A percentile compares a stretch with the other conserved stretches of the same genome.
Evolutionary conservation across 2,797 vertebrate species (phyloP).

Genomic region (Danio albolineatus): DNA sequence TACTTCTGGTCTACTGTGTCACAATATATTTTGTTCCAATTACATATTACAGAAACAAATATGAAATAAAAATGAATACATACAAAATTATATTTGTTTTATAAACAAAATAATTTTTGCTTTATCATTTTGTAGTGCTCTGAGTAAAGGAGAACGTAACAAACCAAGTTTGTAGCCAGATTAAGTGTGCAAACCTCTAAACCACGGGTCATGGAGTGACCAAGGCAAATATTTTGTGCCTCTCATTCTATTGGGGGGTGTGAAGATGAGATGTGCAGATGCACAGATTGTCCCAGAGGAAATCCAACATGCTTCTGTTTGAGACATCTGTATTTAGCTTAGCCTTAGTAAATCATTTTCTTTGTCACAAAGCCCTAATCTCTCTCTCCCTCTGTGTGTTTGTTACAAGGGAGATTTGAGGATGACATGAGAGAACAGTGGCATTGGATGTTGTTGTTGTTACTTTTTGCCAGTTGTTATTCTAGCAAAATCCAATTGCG

Average conservation of each 20-base stretch:
- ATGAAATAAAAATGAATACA: neutral
- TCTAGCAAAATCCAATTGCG: conserved; percentile 67
- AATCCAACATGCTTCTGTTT: conserved; percentile 65
- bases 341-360: conserved; percentile 73
- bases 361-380: conserved; percentile 78
- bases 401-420: conserved; percentile 67
- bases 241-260: conserved; percentile 13
- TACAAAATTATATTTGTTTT: no score
- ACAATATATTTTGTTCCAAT: neutral
- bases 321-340: conserved; percentile 78
- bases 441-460: conserved; percentile 58
- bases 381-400: conserved; percentile 58
- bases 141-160: neutral
- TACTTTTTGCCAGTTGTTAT: conserved; percentile 55
- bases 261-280: conserved; percentile 13
- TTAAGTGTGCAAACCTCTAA: neutral
- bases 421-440: conserved; percentile 67
- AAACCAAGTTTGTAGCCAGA: neutral
- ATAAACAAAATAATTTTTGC: no score
- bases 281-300: conserved; percentile 69
- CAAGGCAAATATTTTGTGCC: conserved; percentile 19
- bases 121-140: neutral
- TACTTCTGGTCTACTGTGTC: neutral
- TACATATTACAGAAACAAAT: neutral
- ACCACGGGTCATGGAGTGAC: neutral